These are phyloP conservation scores for Origma solitaria DNA, from an alignment of 2,113 vertebrate genomes.

Conservation along the genomic window DNA sequence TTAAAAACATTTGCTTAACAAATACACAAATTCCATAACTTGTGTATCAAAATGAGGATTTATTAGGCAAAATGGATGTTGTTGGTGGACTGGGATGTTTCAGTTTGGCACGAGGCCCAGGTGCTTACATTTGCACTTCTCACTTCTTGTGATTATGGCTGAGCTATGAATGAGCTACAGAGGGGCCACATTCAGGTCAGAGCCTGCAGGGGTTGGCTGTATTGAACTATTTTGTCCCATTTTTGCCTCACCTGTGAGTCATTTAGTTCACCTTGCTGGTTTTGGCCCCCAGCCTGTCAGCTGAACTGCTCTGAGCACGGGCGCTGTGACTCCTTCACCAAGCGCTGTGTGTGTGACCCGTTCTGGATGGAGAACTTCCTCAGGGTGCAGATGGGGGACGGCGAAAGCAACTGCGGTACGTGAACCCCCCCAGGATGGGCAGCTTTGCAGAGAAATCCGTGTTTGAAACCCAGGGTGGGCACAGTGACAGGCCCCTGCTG, in stretches of 20 bases:
- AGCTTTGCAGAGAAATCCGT: fast-evolving
- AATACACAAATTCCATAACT: background rate
- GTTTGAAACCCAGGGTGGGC: background rate
- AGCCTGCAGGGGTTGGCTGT: background rate
- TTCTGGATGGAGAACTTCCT: slow-evolving; percentile 99
- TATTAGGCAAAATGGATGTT: background rate
- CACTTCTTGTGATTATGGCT: background rate
- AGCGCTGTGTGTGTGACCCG: slow-evolving; percentile 89
- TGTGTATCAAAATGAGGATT: background rate
- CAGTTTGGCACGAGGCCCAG: background rate
- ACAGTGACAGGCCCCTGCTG: background rate
- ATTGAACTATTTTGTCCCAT: fast-evolving
- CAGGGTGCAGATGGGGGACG: slow-evolving; percentile 83
- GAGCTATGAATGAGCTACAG: background rate
- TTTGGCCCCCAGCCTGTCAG: slow-evolving; percentile 84
- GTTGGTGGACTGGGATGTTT: background rate
- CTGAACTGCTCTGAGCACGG: slow-evolving; percentile 94
- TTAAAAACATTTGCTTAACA: background rate
- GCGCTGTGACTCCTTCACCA: slow-evolving; percentile 90
- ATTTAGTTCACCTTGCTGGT: background rate
- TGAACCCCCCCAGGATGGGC: background rate
- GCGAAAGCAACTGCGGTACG: slow-evolving; percentile 95
- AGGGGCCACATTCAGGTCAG: background rate
- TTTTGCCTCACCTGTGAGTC: background rate
- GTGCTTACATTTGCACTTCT: background rate